Percentiles rank a stretch among this genome's conserved stretches.
Conservation (phyloP, 2,797 vertebrate species). For the Phoebastria nigripes region DNA sequence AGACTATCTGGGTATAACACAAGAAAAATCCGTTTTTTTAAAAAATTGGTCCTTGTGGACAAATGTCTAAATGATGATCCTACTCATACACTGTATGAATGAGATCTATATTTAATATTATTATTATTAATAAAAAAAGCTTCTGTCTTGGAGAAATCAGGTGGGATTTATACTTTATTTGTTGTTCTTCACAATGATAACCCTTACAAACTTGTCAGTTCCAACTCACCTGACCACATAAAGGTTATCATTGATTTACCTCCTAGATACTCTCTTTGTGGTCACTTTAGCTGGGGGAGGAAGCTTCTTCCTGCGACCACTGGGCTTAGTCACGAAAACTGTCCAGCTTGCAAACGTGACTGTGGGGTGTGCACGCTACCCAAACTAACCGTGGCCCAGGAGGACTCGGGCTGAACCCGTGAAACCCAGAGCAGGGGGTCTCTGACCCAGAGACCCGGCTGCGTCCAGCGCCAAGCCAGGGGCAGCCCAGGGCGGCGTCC, state of each 20-base stretch:
- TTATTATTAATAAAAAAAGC: slow-evolving; percentile 69
- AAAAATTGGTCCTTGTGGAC: slow-evolving; percentile 79
- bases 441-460: neutral
- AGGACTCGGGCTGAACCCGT: neutral
- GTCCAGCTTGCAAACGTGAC: neutral
- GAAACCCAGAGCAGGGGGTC: neutral
- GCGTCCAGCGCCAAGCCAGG: neutral
- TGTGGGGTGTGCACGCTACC: neutral
- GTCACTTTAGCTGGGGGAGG: neutral
- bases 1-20: slow-evolving; percentile 72
- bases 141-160: slow-evolving; percentile 79
- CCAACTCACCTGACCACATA: neutral
- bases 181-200: neutral
- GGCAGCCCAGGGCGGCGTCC: fast-evolving
- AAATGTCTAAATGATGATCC: slow-evolving; percentile 74
- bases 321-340: neutral
- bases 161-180: slow-evolving; percentile 36
- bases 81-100: slow-evolving; percentile 84
- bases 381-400: neutral
- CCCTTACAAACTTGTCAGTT: neutral
- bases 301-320: neutral
- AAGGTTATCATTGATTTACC: neutral
- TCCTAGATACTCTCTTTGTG: neutral
- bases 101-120: slow-evolving; percentile 80
- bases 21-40: slow-evolving; percentile 58